Percentiles rank a stretch among this genome's conserved stretches.
phyloP scores from a whole-genome alignment of 1,140 invertebrate genomes.

The Zophobas atratus region DNA sequence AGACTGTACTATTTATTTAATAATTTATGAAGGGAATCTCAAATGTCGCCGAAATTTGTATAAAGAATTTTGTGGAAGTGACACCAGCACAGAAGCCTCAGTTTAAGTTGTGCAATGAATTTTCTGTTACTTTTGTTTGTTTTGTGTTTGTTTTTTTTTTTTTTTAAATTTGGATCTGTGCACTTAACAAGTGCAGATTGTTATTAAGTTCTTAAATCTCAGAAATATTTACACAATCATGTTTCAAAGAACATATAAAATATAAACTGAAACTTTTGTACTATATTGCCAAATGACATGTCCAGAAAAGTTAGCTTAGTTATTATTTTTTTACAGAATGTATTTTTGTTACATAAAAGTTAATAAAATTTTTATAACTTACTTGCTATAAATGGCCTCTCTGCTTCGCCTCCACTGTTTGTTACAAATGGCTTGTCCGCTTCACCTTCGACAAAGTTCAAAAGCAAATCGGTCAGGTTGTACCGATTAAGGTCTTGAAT shows the following conservation, averaged over 20 bases:
- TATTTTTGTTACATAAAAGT: constrained; percentile 27
- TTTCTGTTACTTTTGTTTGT: no score
- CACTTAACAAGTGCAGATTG: constrained; percentile 27
- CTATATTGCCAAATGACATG: no score
- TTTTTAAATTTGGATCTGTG: neutral
- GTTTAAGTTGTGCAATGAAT: constrained; percentile 24
- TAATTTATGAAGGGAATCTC: constrained; percentile 73
- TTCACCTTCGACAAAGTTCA: constrained; percentile 58
- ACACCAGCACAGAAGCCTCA: constrained; percentile 19
- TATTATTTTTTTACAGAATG: neutral
- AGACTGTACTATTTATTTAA: constrained; percentile 73
- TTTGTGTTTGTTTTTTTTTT: constrained; percentile 15
- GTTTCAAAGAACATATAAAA: no score
- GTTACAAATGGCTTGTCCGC: neutral
- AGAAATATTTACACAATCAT: no score
- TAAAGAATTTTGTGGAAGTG: constrained; percentile 60
- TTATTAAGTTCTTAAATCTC: neutral
- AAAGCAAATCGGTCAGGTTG: constrained; percentile 56
- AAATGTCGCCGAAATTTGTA: constrained; percentile 73
- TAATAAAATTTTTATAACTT: neutral
- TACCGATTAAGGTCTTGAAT: constrained; percentile 57
- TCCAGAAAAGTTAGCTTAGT: no score
- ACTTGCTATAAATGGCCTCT: neutral
- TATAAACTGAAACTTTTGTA: no score
- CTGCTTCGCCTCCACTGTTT: neutral